A percentile compares a stretch with the other conserved stretches of the same genome.
These are phyloP conservation scores for Percopsis transmontana DNA, from an alignment of 2,113 vertebrate genomes.

Conservation along the genomic window DNA sequence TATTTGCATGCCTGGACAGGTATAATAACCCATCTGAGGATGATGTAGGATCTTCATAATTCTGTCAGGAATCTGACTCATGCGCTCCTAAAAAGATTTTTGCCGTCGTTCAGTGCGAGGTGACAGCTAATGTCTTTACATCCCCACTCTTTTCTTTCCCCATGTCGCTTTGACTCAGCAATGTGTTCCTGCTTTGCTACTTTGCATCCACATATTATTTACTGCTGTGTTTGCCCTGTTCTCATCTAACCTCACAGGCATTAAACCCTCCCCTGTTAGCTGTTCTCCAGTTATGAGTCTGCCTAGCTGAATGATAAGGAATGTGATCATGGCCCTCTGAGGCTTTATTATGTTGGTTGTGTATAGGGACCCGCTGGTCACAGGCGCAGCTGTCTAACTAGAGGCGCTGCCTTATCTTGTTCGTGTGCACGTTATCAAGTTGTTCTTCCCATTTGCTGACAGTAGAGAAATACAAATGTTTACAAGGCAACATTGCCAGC, in stretches of 20 bases:
- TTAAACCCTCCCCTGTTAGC: too few species aligned
- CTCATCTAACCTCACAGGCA: not conserved
- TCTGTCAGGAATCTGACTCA: conserved; percentile 37
- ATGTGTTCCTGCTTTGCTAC: conserved; percentile 25
- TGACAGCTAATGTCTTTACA: conserved; percentile 31
- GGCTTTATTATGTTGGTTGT: too few species aligned
- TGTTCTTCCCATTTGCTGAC: too few species aligned
- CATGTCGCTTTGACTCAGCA: conserved; percentile 24
- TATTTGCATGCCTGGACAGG: conserved; percentile 58
- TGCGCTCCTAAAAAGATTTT: conserved; percentile 44
- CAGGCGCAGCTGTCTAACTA: too few species aligned
- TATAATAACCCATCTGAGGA: conserved; percentile 41
- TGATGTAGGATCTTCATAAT: conserved; percentile 47
- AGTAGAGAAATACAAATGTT: too few species aligned
- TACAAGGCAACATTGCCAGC: too few species aligned
- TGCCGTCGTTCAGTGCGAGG: conserved; percentile 29
- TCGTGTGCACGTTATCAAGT: too few species aligned
- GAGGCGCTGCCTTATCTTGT: too few species aligned
- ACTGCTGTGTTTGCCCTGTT: conserved; percentile 28
- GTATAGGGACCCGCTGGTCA: too few species aligned
- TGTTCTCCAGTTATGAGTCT: not conserved
- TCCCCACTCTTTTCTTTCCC: conserved; percentile 21
- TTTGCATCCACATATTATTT: conserved; percentile 23
- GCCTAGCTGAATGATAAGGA: not conserved
- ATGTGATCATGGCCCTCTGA: conserved; percentile 7